These are phyloP conservation scores for Drosophila paranaensis DNA, from an alignment of 2,888 invertebrate genomes.

Conservation along the genomic window DNA sequence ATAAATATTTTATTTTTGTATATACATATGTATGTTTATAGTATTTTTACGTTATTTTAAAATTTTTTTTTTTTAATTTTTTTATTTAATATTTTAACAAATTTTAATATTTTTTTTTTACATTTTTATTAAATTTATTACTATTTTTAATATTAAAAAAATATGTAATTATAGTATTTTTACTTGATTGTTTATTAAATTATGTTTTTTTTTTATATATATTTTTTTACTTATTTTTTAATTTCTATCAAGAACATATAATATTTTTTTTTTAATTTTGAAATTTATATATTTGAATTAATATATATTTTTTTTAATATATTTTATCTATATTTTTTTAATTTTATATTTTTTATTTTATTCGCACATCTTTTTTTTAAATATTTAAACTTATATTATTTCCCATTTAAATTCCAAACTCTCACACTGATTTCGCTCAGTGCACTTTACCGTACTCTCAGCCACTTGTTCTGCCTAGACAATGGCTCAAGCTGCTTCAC, in stretches of 20 bases:
- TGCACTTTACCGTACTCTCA: conserved; percentile 48
- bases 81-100: neutral
- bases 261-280: neutral
- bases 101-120: neutral
- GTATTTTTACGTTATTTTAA: too few species aligned
- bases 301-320: neutral
- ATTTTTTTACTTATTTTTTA: too few species aligned
- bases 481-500: conserved; percentile 47
- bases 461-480: conserved; percentile 73
- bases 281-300: neutral
- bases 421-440: conserved; percentile 26
- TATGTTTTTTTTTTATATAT: too few species aligned
- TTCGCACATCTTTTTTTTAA: neutral
- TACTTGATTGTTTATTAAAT: too few species aligned
- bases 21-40: too few species aligned
- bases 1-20: neutral
- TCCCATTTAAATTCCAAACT: neutral
- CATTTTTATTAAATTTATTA: neutral
- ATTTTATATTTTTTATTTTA: neutral
- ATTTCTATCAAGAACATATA: too few species aligned
- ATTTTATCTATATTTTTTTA: neutral
- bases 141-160: too few species aligned
- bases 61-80: neutral
- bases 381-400: neutral
- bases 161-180: too few species aligned